phyloP scores from a whole-genome alignment of 2,888 invertebrate species.

The Lasioglossum morio region DNA sequence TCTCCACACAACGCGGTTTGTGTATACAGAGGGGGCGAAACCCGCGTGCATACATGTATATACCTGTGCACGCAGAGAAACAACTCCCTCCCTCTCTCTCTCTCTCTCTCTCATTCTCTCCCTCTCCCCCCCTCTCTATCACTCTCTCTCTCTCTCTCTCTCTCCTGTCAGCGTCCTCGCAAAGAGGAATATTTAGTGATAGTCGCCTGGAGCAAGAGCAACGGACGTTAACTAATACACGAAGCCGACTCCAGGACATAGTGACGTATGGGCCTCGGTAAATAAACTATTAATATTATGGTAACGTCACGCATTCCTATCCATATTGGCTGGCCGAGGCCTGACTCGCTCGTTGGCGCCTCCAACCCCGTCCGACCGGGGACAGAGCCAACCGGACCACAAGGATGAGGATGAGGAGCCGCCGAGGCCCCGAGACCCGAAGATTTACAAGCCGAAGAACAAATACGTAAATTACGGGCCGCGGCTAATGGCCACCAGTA shows the following conservation, averaged over 20 bases:
- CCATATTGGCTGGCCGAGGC: constrained; percentile 82
- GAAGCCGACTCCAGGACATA: constrained; percentile 65
- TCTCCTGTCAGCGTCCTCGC: constrained; percentile 80
- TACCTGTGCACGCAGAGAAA: constrained; percentile 22
- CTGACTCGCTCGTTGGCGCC: constrained; percentile 75
- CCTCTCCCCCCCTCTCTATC: not conserved
- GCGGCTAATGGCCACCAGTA: constrained; percentile 79
- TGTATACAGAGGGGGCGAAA: constrained; percentile 1
- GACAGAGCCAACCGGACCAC: constrained; percentile 35
- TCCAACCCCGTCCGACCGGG: constrained; percentile 61
- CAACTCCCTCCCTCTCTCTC: not conserved
- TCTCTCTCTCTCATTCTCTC: not conserved
- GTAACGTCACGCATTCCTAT: constrained; percentile 84
- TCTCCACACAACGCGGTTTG: not conserved
- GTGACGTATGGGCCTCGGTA: constrained; percentile 84
- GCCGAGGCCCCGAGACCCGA: constrained; percentile 45
- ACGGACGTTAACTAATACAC: constrained; percentile 77
- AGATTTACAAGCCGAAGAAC: constrained; percentile 84
- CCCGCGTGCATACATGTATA: not conserved
- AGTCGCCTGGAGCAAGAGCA: constrained; percentile 80
- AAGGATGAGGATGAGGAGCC: constrained; percentile 17
- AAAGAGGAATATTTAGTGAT: constrained; percentile 83
- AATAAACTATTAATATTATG: constrained; percentile 85
- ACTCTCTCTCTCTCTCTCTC: constrained; percentile 47
- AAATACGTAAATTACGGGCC: constrained; percentile 84